Percentiles rank a stretch among this genome's conserved stretches.
Evolutionary conservation across 2,113 vertebrate species (phyloP).

Genomic region (Thomomys bottae): DNA sequence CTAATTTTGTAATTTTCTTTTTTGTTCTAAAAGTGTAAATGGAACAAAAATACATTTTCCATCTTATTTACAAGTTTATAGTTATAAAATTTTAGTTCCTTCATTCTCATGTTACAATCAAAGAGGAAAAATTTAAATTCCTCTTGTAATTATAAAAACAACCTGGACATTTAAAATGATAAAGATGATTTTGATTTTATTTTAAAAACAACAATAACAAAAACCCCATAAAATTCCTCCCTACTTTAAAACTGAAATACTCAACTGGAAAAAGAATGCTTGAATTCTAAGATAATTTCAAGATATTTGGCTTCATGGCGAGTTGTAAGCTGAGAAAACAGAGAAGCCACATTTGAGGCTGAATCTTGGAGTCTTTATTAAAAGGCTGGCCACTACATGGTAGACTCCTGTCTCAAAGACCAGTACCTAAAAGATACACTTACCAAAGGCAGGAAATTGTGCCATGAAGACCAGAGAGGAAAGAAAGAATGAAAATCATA

Average conservation of each 20-base stretch:
- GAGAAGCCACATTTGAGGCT: too few species aligned
- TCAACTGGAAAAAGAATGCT: slow-evolving; percentile 10
- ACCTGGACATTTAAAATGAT: slow-evolving; percentile 10
- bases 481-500: too few species aligned
- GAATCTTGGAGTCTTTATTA: too few species aligned
- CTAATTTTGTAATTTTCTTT: slow-evolving; percentile 11
- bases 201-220: not conserved
- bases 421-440: too few species aligned
- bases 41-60: not conserved
- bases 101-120: not conserved
- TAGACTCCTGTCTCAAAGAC: too few species aligned
- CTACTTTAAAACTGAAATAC: slow-evolving; percentile 38
- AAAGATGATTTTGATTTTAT: not conserved
- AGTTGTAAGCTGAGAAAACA: too few species aligned
- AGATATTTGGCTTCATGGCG: not conserved
- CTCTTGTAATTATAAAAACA: slow-evolving; percentile 37
- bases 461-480: too few species aligned
- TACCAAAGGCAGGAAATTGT: too few species aligned
- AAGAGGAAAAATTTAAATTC: slow-evolving; percentile 13
- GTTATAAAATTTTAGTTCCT: not conserved
- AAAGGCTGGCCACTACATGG: too few species aligned
- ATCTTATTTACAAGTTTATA: slow-evolving; percentile 21
- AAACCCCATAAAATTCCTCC: not conserved
- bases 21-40: not conserved
- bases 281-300: slow-evolving; percentile 32